A percentile compares a stretch with the other conserved stretches of the same genome.
phyloP scores from a whole-genome alignment of 2,113 vertebrate species.

The Heterotis niloticus region DNA sequence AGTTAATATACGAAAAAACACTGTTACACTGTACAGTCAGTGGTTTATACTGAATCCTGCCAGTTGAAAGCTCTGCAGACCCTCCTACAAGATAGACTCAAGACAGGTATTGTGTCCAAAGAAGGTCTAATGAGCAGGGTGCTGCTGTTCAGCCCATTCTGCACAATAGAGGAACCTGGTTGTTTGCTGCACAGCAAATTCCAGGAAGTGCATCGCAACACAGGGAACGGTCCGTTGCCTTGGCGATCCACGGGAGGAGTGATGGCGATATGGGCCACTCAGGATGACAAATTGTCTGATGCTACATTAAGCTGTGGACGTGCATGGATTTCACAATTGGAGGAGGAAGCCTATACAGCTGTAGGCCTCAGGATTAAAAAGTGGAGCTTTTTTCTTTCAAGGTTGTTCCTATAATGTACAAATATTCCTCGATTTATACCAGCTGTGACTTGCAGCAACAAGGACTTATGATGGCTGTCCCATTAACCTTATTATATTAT shows the following conservation, averaged over 20 bases:
- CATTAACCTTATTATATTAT: too few relatives aligned
- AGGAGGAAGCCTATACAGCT: neutral
- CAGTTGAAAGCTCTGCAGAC: neutral
- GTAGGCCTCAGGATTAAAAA: neutral
- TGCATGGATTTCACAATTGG: slow-evolving; percentile 42
- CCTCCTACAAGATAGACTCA: neutral
- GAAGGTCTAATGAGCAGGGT: slow-evolving; percentile 11
- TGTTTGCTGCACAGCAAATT: neutral
- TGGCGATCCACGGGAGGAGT: slow-evolving; percentile 45
- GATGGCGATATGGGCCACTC: slow-evolving; percentile 67
- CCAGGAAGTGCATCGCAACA: neutral
- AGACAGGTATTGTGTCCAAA: neutral
- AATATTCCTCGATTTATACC: too few relatives aligned
- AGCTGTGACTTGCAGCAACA: too few relatives aligned
- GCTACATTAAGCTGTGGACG: slow-evolving; percentile 46
- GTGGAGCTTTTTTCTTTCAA: neutral
- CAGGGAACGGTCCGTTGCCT: slow-evolving; percentile 40
- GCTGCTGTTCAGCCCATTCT: neutral
- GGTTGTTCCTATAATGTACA: slow-evolving; percentile 5
- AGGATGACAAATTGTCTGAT: slow-evolving; percentile 65
- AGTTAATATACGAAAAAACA: neutral
- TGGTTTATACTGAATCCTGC: neutral
- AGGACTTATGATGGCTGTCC: too few relatives aligned
- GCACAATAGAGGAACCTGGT: neutral
- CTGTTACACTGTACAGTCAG: neutral